Base-by-base conservation (phyloP, 2,888 invertebrate genomes). In the Drosophila ochracea region DNA sequence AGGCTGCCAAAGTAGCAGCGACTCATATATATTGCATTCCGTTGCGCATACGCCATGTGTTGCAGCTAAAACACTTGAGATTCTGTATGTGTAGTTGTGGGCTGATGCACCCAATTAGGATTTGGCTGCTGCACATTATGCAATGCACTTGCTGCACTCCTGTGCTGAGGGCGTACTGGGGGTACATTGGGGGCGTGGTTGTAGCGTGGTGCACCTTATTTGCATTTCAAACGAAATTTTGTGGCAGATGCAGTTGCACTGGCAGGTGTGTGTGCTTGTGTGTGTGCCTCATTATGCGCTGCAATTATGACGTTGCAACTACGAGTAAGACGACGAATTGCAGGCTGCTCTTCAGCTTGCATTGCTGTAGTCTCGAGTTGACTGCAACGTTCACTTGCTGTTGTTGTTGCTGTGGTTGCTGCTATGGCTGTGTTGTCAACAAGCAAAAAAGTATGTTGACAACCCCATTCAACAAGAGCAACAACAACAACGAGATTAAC, bases 201-300 rank as follows among this genome's bases (percentile, higher is more conserved):
- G 67, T 65, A 31, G 31, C 31, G 31, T 9, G 31, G 75, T 66
- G 74, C 55, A 62, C 77, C 59, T 91, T 84, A 92, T 92, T 92
- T 92, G 91, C 92, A 92, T 92, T 89, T 92, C 92, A 92, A 91
- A 92, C 91, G 85, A 84, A 80, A 80, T 77, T 79, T 79, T 82
- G 82, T 74, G 69, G 81, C 78, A 63, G 64, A 55, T 73, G 73
- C 73, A 73, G 81, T 66, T 78, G 77, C 76, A 75, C 53, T 53
- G 58, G 78, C 70, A 60, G 64, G 54, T 31, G 25, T 49, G 30
- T 72, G 67, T 62, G 28, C 47, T 64, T 65, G 62, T 52, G 55
- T 35, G 41, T 64, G 67, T 71, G 89, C 82, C 88, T 91, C 89
- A 86, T 87, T 89, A 88, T 91, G 91, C 84, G 89, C 81, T 84